Base-by-base conservation (phyloP, 2,888 invertebrate species). In the Conops quadrifasciatus region DNA sequence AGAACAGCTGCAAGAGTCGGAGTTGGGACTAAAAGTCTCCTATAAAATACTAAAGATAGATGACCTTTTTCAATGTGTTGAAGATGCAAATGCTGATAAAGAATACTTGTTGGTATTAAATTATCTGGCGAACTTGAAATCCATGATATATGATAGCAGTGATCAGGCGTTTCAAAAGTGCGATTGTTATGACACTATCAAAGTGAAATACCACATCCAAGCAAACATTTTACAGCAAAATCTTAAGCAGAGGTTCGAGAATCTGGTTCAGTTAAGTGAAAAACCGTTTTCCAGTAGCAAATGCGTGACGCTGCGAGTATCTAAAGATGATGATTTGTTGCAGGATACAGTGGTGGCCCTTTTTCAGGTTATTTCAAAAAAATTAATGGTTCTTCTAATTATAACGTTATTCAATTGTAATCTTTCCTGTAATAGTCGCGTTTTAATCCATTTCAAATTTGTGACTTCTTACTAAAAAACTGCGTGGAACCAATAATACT, bases 1-100 rank as follows among this genome's bases (percentile, higher is more conserved):
- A 0, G 80, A 85, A n/a, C 85, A 88, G 47, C 82, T 93, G 60
- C 85, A 89, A 72, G 89, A 89, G 75, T 85, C 89, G 0, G 87
- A 88, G 30, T 87, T 89, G 76, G 88, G 89, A 24, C 51, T 58
- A 9, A 87, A 82, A 53, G 84, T 84, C 30, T 80, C 58, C 3
- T 24, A 58, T 26, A 58, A 58, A 58, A 58, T 86, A 16, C 73
- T 86, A 59, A 81, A 89, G 56, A 88, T 89, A 5, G 85, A 84
- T 36, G 81, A 87, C 60, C 81, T 89, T 7, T 86, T 89, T 60
- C 85, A 88, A 70, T 81, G 80, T 63, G 77, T 86, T 1, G 84
- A 85, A 16, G 82, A 81, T 30, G 80, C 83, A 1, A 86, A 85
- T 72, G 78, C 78, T 11, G 80, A 76, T 15, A 82, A 83, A 67